These are phyloP conservation scores for Arothron firmamentum DNA, from an alignment of 2,113 vertebrate genomes.

Conservation along the genomic window DNA sequence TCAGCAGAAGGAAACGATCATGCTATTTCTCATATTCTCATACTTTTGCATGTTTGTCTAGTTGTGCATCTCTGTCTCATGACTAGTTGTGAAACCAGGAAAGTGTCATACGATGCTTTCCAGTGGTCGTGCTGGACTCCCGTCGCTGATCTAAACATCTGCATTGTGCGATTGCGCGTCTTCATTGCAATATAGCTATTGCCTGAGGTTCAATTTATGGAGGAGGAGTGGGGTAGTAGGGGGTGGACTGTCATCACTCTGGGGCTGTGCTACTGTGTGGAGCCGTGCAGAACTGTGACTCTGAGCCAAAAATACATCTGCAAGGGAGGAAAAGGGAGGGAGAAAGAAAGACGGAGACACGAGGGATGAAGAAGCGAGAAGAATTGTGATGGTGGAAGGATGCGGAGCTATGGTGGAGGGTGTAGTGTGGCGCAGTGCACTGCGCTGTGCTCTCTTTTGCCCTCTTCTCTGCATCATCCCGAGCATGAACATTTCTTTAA, in stretches of 20 bases:
- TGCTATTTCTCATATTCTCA: not conserved
- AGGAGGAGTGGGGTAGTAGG: conserved; percentile 13
- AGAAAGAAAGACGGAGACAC: conserved; percentile 54
- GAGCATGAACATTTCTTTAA: conserved; percentile 80
- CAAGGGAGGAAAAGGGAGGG: conserved; percentile 48
- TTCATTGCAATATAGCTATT: conserved; percentile 37
- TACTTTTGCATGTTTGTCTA: conserved; percentile 17
- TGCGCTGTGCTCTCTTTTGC: conserved; percentile 55
- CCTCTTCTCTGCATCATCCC: conserved; percentile 67
- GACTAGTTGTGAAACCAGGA: conserved; percentile 55
- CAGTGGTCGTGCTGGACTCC: conserved; percentile 33
- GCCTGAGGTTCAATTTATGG: conserved; percentile 51
- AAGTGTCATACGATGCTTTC: conserved; percentile 50
- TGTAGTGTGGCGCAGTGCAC: conserved; percentile 55
- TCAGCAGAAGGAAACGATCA: conserved; percentile 29
- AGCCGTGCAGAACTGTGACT: conserved; percentile 63
- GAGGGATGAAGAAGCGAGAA: conserved; percentile 39
- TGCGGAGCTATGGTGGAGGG: conserved; percentile 49
- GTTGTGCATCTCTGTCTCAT: not conserved
- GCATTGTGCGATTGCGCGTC: conserved; percentile 43
- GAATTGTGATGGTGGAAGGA: conserved; percentile 35
- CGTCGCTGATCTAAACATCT: conserved; percentile 60
- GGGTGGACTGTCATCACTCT: conserved; percentile 58
- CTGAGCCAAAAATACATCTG: conserved; percentile 73
- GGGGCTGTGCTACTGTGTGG: conserved; percentile 51